Evolutionary conservation across 1,140 invertebrate genomes (phyloP).

Genomic region (Heterodera schachtii): DNA sequence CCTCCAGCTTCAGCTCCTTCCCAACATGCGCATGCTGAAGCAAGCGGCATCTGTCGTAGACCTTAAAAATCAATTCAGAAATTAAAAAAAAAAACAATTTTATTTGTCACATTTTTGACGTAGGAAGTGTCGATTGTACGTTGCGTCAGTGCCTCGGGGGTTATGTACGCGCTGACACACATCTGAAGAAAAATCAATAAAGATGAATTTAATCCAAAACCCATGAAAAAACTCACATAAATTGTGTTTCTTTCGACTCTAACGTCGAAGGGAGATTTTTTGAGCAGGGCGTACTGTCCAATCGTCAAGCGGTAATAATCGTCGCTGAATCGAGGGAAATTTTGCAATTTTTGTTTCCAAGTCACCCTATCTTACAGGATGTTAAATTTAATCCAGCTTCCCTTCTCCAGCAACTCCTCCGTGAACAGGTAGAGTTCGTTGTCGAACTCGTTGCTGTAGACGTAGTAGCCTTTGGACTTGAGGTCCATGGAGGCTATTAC

Average conservation of each 20-base stretch:
- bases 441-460: constrained; percentile 11
- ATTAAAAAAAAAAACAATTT: background rate
- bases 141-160: background rate
- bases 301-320: background rate
- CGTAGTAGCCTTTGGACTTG: background rate
- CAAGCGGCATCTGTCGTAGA: background rate
- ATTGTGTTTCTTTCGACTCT: background rate
- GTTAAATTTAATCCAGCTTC: constrained; percentile 9
- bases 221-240: constrained; percentile 1
- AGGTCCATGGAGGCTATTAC: constrained; percentile 3
- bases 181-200: background rate
- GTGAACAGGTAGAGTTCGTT: background rate
- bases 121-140: background rate
- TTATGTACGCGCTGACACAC: background rate
- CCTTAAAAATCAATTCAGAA: background rate
- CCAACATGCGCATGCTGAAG: background rate
- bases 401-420: background rate
- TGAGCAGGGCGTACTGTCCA: background rate
- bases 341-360: background rate
- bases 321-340: background rate
- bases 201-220: background rate
- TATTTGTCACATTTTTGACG: background rate
- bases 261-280: background rate
- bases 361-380: background rate
- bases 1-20: background rate